phyloP scores from a whole-genome alignment of 2,797 vertebrate species.

The Bradypus variegatus region DNA sequence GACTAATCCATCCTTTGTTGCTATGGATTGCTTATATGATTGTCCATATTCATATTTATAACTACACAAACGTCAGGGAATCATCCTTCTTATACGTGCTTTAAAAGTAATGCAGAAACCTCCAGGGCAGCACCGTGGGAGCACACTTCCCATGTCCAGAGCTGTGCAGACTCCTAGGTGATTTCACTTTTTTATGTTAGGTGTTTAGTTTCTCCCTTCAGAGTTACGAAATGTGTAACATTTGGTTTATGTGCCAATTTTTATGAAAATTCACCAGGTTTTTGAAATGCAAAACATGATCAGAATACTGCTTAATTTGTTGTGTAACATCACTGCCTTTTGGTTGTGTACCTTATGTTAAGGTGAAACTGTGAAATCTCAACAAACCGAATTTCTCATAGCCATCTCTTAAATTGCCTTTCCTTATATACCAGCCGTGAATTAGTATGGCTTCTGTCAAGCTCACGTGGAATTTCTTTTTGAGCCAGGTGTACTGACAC shows the following conservation, averaged over 20 bases:
- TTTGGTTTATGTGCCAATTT: neutral
- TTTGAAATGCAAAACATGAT: neutral
- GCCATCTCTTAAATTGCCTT: neutral
- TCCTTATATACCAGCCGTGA: neutral
- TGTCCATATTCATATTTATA: fast-evolving
- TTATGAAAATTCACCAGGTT: neutral
- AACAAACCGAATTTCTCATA: neutral
- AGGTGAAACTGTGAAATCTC: neutral
- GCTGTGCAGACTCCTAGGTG: too few relatives aligned
- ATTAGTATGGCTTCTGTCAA: neutral
- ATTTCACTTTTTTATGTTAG: neutral
- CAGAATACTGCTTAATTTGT: neutral
- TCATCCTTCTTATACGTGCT: neutral
- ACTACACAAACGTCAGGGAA: fast-evolving
- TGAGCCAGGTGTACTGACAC: neutral
- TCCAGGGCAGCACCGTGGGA: neutral
- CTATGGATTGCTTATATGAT: neutral
- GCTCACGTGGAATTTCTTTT: too few relatives aligned
- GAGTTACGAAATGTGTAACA: neutral
- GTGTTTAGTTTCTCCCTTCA: neutral
- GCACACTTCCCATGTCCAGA: too few relatives aligned
- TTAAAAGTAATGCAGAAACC: too few relatives aligned
- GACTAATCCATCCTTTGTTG: neutral
- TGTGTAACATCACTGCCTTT: neutral
- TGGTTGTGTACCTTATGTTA: neutral